Evolutionary conservation across 2,888 invertebrate species (phyloP).

Genomic region (Nomada hirtipes): DNA sequence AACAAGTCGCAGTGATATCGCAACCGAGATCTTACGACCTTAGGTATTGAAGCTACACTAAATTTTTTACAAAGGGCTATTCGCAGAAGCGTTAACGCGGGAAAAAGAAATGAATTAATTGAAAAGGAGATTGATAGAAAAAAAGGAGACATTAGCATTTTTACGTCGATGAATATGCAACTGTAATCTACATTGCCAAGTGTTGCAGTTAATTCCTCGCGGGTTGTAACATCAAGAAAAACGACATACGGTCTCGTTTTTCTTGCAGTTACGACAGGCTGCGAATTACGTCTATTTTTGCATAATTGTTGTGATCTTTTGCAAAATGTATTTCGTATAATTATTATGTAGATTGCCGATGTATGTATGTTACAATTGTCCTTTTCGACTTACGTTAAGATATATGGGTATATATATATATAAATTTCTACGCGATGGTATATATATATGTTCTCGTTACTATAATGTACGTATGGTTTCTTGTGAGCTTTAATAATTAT

Average conservation of each 20-base stretch:
- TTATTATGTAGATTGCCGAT: slow-evolving; percentile 71
- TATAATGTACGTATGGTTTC: slow-evolving; percentile 76
- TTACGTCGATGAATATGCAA: slow-evolving; percentile 50
- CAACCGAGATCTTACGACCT: slow-evolving; percentile 46
- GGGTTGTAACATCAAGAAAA: slow-evolving; percentile 35
- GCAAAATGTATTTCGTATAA: slow-evolving; percentile 76
- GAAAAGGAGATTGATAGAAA: slow-evolving; percentile 18
- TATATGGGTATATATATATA: slow-evolving; percentile 74
- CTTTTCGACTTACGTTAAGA: slow-evolving; percentile 76
- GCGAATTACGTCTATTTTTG: slow-evolving; percentile 84
- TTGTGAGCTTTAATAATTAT: slow-evolving; percentile 78
- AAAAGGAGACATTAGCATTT: slow-evolving; percentile 22
- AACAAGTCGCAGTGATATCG: slow-evolving; percentile 60
- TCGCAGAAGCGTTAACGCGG: slow-evolving; percentile 49
- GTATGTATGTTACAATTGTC: slow-evolving; percentile 77
- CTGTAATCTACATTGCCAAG: slow-evolving; percentile 52
- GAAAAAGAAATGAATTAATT: slow-evolving; percentile 30
- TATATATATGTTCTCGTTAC: slow-evolving; percentile 66
- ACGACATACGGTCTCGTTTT: slow-evolving; percentile 24
- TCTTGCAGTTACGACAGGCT: slow-evolving; percentile 49
- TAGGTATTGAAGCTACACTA: slow-evolving; percentile 51
- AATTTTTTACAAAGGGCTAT: slow-evolving; percentile 63
- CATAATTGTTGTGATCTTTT: slow-evolving; percentile 85
- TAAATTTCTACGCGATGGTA: slow-evolving; percentile 74
- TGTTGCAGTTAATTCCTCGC: slow-evolving; percentile 49